Percentiles rank a stretch among this genome's conserved stretches.
phyloP scores from a whole-genome alignment of 2,888 invertebrate species.

The Tetropium fuscum region DNA sequence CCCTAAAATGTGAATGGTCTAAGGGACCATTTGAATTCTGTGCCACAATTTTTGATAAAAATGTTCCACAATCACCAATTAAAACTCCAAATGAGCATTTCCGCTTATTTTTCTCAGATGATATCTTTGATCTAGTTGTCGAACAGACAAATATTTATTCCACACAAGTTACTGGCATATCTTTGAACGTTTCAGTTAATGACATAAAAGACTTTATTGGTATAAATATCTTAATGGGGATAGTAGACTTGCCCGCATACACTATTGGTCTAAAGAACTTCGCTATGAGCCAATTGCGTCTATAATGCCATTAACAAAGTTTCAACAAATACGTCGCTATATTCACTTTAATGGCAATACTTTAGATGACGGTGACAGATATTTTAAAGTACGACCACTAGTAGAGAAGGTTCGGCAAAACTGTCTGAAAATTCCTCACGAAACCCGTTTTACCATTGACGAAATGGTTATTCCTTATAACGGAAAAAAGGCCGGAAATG shows the following conservation, averaged over 20 bases:
- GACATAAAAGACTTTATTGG: conserved; percentile 27
- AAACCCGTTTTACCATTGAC: conserved; percentile 33
- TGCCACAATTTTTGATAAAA: too few species aligned
- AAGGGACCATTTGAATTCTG: too few species aligned
- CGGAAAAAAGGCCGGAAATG: conserved; percentile 28
- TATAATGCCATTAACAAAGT: conserved; percentile 42
- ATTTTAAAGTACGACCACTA: conserved; percentile 35
- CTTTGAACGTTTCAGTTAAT: conserved; percentile 16
- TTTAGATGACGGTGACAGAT: conserved; percentile 21
- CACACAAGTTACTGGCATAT: conserved; percentile 18
- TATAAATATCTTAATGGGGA: conserved; percentile 30
- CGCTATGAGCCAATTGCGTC: conserved; percentile 31
- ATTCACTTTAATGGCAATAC: conserved; percentile 39
- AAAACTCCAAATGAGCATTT: too few species aligned
- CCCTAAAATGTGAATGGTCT: too few species aligned
- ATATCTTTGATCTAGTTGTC: too few species aligned
- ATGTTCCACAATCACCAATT: too few species aligned
- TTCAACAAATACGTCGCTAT: conserved; percentile 35
- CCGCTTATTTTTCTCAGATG: too few species aligned
- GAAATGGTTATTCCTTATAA: conserved; percentile 40
- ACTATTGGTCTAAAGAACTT: conserved; percentile 39
- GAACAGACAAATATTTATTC: conserved; percentile 28
- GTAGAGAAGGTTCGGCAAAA: conserved; percentile 32
- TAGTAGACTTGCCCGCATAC: conserved; percentile 32
- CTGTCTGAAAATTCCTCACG: conserved; percentile 29